Conservation (phyloP, 2,888 invertebrate species). For the Rhimphoctona megacephalus region DNA sequence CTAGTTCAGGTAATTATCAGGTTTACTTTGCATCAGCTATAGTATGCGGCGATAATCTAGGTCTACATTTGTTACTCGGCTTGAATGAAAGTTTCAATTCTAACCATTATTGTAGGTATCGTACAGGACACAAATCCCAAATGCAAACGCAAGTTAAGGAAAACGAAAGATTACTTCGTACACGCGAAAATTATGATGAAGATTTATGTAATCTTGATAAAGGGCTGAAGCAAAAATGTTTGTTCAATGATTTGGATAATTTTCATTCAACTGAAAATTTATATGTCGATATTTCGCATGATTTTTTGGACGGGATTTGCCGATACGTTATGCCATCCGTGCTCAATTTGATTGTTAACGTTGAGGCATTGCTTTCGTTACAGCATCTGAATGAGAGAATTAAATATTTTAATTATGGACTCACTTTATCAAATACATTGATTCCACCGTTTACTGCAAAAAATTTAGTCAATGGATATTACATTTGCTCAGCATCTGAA, state of each 20-base stretch:
- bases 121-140: conserved; percentile 37
- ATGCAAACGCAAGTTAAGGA: conserved; percentile 41
- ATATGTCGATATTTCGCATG: conserved; percentile 64
- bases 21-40: conserved; percentile 64
- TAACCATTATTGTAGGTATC: conserved; percentile 65
- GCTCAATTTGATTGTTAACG: conserved; percentile 36
- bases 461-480: conserved; percentile 18
- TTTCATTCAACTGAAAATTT: conserved; percentile 59
- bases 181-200: conserved; percentile 48
- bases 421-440: conserved; percentile 1
- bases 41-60: conserved; percentile 66
- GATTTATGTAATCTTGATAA: conserved; percentile 37
- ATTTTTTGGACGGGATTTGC: conserved; percentile 57
- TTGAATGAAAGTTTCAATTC: conserved; percentile 66
- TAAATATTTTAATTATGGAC: conserved; percentile 52
- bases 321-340: conserved; percentile 43
- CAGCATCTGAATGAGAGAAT: conserved; percentile 48
- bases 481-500: conserved; percentile 41
- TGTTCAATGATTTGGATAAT: conserved; percentile 41
- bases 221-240: conserved; percentile 44
- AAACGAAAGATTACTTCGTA: conserved; percentile 40
- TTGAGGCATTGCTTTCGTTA: conserved; percentile 42
- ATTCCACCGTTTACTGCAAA: conserved; percentile 27
- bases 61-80: conserved; percentile 65
- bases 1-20: conserved; percentile 25